These are phyloP conservation scores for Labeo catla DNA, from an alignment of 2,113 vertebrate genomes.

Conservation along the genomic window DNA sequence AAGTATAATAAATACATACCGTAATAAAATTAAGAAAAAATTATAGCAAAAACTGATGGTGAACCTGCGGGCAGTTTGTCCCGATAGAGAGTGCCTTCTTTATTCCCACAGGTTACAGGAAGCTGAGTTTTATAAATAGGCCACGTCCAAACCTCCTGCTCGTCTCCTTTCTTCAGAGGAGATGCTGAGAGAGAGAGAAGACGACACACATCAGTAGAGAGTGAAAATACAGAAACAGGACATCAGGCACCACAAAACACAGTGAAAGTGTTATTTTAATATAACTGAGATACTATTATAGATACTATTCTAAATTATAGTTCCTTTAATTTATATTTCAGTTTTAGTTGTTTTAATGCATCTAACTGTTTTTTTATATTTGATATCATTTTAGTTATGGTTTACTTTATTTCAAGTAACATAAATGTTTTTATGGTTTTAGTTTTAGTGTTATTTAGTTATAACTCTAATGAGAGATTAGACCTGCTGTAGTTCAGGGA, in stretches of 20 bases:
- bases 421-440: too few relatives aligned
- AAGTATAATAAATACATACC: not conserved
- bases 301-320: too few relatives aligned
- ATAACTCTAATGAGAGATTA: not conserved
- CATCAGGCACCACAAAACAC: not conserved
- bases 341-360: too few relatives aligned
- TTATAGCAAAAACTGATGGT: not conserved
- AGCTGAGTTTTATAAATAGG: slow-evolving; percentile 60
- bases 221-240: not conserved
- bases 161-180: slow-evolving; percentile 61
- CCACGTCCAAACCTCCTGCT: slow-evolving; percentile 66
- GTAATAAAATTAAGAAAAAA: not conserved
- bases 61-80: slow-evolving; percentile 68
- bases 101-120: slow-evolving; percentile 67
- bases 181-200: slow-evolving; percentile 16
- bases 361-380: too few relatives aligned
- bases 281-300: too few relatives aligned
- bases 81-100: slow-evolving; percentile 53
- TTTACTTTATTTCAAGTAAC: too few relatives aligned
- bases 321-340: too few relatives aligned
- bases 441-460: too few relatives aligned
- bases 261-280: not conserved
- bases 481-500: not conserved
- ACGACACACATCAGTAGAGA: not conserved
- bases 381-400: too few relatives aligned